Evolutionary conservation across 2,888 invertebrate species (phyloP).

Genomic region (Parascotia fuliginaria): DNA sequence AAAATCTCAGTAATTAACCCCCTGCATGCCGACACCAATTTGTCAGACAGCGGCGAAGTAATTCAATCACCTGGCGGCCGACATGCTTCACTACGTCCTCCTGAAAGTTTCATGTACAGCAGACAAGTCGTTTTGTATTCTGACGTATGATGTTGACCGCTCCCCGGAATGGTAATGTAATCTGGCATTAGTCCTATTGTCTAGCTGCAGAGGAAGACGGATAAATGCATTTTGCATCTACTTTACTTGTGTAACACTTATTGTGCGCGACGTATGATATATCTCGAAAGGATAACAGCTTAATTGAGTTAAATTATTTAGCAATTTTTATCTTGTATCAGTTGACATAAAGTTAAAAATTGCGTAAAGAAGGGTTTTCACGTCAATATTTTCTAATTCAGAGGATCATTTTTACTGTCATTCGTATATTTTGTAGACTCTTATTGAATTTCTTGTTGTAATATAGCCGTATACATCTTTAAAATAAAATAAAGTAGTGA

Average conservation of each 20-base stretch:
- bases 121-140: neutral
- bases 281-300: too few relatives aligned
- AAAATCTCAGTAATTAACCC: conserved; percentile 1
- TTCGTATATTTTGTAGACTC: too few relatives aligned
- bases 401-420: too few relatives aligned
- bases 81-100: neutral
- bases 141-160: neutral
- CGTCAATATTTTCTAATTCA: too few relatives aligned
- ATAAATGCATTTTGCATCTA: neutral
- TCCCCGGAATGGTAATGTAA: neutral
- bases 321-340: too few relatives aligned
- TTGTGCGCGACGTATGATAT: too few relatives aligned
- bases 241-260: neutral
- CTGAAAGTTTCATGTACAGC: neutral
- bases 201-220: neutral
- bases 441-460: too few relatives aligned
- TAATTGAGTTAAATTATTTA: too few relatives aligned
- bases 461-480: too few relatives aligned
- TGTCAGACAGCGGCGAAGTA: neutral
- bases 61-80: neutral
- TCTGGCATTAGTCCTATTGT: conserved; percentile 1
- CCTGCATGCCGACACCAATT: conserved; percentile 8
- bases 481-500: too few relatives aligned
- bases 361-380: too few relatives aligned
- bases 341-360: too few relatives aligned